Evolutionary conservation across 2,888 invertebrate genomes (phyloP).

Genomic region (Nectonema munidae): DNA sequence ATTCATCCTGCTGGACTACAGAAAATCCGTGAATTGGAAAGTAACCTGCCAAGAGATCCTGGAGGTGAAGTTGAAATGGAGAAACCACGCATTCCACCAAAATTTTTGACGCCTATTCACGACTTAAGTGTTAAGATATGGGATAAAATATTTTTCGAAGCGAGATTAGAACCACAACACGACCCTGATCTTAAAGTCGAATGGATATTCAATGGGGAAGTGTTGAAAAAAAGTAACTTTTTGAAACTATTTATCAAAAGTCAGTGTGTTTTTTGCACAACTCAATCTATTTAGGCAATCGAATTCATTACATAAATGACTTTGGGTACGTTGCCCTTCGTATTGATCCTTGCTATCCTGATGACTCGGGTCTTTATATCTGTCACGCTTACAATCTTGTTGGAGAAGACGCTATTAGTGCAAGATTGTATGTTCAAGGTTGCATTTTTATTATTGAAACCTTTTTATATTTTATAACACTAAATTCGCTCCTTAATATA

Average conservation of each 20-base stretch:
- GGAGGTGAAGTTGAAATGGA: too few species aligned
- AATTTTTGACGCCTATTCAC: conserved; percentile 6
- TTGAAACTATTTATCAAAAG: too few species aligned
- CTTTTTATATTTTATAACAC: too few species aligned
- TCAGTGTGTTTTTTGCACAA: too few species aligned
- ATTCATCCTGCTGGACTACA: too few species aligned
- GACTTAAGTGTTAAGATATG: conserved; percentile 2
- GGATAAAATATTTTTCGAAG: conserved; percentile 37
- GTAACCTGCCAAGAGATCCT: too few species aligned
- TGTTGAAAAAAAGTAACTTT: background rate
- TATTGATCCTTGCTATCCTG: background rate
- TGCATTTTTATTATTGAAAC: too few species aligned
- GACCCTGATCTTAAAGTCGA: conserved; percentile 56
- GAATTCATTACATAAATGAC: conserved; percentile 1
- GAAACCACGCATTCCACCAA: too few species aligned
- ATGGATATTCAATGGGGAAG: conserved; percentile 52
- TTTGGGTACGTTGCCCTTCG: conserved; percentile 1
- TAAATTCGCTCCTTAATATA: too few species aligned
- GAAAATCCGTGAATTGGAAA: too few species aligned
- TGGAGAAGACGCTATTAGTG: background rate
- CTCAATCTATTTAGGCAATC: too few species aligned
- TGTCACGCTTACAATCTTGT: background rate
- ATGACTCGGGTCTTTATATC: background rate
- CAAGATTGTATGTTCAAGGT: background rate
- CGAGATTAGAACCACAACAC: conserved; percentile 55